Evolutionary conservation across 1,140 invertebrate species (phyloP), one percentile per base, ranked within the genome.

Genomic region (Eriocheir sinensis): DNA sequence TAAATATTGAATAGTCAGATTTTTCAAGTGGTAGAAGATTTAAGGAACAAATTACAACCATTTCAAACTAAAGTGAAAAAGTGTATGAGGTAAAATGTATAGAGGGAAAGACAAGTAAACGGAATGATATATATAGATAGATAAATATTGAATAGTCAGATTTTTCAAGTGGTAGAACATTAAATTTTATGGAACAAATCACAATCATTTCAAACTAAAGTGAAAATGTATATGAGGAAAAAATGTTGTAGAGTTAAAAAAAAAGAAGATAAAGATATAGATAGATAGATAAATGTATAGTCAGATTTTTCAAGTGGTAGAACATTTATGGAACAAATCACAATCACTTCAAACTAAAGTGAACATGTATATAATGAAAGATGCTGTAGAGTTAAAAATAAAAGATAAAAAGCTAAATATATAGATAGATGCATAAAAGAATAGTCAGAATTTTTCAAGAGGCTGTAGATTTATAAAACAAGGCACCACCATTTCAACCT

Each of bases 1-100:
- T 89, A 89, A 41, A 89, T 81, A 41, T 72, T 89, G 44, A 41
- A 89, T 89, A 89, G 40, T 21, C 44, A 89, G 40, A 89, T 89
- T 41, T 72, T 21, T n/a, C n/a, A n/a, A n/a, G n/a, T n/a, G n/a
- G n/a, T n/a, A n/a, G n/a, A n/a, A n/a, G n/a, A n/a, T n/a, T n/a
- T n/a, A n/a, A n/a, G n/a, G n/a, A n/a, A n/a, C n/a, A n/a, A n/a
- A n/a, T n/a, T 89, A 89, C n/a, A n/a, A n/a, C n/a, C n/a, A n/a
- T n/a, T n/a, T n/a, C n/a, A n/a, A 17, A 83, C 12, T 34, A 30
- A 83, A 34, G 6, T 81, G 79, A 83, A 32, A 83, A 27, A 83
- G 6, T 3, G 27, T 12, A 83, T 30, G n/a, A 30, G 60, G 30
- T 38, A 30, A 83, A 38, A 38, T 30, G 80, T 72, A 34, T n/a